Conservation (phyloP, 2,797 vertebrate species). For the Scleropages formosus region DNA sequence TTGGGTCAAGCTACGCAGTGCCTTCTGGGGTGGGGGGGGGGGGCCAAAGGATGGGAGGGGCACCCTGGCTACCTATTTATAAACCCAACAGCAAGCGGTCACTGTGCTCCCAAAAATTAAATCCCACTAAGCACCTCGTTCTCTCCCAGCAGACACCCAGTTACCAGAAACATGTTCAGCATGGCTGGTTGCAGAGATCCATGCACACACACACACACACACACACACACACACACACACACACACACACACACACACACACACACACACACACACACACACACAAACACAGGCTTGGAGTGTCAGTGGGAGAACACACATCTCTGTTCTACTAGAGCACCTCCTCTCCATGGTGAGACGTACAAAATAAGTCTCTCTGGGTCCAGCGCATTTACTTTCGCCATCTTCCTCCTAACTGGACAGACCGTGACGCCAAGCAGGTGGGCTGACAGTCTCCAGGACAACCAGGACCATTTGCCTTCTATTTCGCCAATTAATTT, state of each 20-base stretch:
- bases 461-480: too few relatives aligned
- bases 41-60: constrained; percentile 25
- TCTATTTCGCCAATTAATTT: too few relatives aligned
- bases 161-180: not conserved
- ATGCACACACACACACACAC: constrained; percentile 20
- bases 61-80: not conserved
- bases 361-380: too few relatives aligned
- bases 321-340: not conserved
- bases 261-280: not conserved
- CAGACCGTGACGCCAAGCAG: too few relatives aligned
- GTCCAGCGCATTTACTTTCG: too few relatives aligned
- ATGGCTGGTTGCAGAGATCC: not conserved
- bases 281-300: constrained; percentile 37
- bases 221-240: constrained; percentile 12
- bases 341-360: too few relatives aligned
- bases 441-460: too few relatives aligned
- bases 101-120: not conserved
- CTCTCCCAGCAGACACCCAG: not conserved
- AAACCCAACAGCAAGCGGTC: not conserved
- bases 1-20: not conserved
- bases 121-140: not conserved
- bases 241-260: constrained; percentile 36
- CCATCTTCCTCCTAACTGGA: too few relatives aligned
- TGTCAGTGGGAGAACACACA: not conserved
- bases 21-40: constrained; percentile 56